Percentiles rank a stretch among this genome's conserved stretches.
Conservation (phyloP, 1,140 invertebrate genomes). For the Gerris buenoi region DNA sequence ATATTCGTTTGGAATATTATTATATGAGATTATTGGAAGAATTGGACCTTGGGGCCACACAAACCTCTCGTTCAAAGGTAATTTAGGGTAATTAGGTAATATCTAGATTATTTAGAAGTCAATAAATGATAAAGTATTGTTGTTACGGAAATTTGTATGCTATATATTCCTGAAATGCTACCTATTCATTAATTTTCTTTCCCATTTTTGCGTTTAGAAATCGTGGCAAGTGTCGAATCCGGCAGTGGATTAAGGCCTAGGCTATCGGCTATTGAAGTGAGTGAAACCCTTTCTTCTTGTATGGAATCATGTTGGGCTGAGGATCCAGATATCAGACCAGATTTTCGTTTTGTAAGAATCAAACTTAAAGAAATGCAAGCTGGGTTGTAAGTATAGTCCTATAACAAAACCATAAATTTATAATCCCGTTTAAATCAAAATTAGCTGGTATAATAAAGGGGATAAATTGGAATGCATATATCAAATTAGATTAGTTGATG, state of each 20-base stretch:
- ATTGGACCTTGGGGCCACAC: conserved; percentile 52
- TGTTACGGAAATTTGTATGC: too few species aligned
- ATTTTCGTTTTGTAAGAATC: conserved; percentile 49
- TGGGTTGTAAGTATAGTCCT: conserved; percentile 40
- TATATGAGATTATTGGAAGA: conserved; percentile 54
- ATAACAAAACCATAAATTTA: too few species aligned
- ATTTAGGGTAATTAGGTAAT: too few species aligned
- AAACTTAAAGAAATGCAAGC: conserved; percentile 60
- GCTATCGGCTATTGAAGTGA: conserved; percentile 27
- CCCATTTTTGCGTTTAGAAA: conserved; percentile 18
- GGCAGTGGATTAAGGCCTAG: conserved; percentile 23
- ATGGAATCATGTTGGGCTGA: conserved; percentile 65
- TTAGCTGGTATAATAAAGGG: too few species aligned
- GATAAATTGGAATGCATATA: too few species aligned
- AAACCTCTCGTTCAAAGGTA: conserved; percentile 40
- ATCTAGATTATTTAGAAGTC: too few species aligned
- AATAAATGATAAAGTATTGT: too few species aligned
- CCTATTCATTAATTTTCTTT: too few species aligned
- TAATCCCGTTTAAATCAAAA: too few species aligned
- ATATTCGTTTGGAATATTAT: conserved; percentile 50
- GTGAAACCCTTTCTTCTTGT: conserved; percentile 28
- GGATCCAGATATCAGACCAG: conserved; percentile 49
- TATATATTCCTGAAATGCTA: too few species aligned
- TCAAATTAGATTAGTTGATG: too few species aligned
- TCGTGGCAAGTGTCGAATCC: conserved; percentile 19